Evolutionary conservation across 2,113 vertebrate species (phyloP), one percentile per base, ranked within the genome.

Genomic region (Odobenus rosmarus): DNA sequence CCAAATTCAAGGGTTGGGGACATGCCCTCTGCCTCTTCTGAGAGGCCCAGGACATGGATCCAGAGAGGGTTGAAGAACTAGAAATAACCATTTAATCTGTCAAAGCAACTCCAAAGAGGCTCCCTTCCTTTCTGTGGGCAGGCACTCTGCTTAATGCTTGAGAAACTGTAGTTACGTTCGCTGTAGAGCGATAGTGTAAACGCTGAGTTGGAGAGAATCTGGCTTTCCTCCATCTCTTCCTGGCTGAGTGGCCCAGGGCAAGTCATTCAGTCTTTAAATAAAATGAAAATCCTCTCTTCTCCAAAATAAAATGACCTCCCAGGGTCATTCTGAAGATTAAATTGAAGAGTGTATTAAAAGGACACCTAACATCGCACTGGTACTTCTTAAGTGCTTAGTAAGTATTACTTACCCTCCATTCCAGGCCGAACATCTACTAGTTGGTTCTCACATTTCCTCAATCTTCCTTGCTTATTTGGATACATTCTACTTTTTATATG

Each of bases 231-330:
- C 12, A 10, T 93, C 2, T 12, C 13, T 85, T 46, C 57, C n/a
- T 82, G 24, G 71, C 26, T 21, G 64, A 67, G 76, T 28, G 46
- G 53, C 42, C 72, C 53, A 79, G 36, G 24, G 59, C 15, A n/a
- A 88, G 51, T 69, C 55, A 61, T 33, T 96, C 76, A 67, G 4
- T 76, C 79, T 92, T 91, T 42, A 39, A 61, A 36, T 93, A 72
- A 91, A 88, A 49, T 42, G 49, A 92, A 55, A 76, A 39, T n/a
- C 39, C 19, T 72, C 62, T 23, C 39, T 39, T 39, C 39, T 39
- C 39, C 39, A 39, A 39, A 39, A 39, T 39, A 39, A 39, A 39
- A 39, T 39, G 39, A 16, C 51, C 23, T 90, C 42, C 8, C 28
- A 83, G 72, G 24, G 16, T 93, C 59, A 51, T 53, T 83, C 24